Conservation (phyloP, 1,140 invertebrate genomes). For the Psix sp. region DNA sequence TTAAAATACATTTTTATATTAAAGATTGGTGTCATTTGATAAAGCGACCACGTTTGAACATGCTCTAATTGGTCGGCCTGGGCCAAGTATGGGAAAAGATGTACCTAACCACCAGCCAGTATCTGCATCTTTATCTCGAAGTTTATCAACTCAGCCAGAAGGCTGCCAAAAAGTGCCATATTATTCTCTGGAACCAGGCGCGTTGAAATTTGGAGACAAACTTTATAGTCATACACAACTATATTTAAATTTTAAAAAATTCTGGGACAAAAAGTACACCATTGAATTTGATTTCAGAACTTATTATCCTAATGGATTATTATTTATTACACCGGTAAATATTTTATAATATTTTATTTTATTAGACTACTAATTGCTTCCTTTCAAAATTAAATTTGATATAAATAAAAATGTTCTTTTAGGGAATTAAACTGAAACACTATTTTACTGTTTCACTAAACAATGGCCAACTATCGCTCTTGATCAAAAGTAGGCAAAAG, state of each 20-base stretch:
- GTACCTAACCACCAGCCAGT: conserved; percentile 65
- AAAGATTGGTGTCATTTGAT: conserved; percentile 81
- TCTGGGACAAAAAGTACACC: conserved; percentile 84
- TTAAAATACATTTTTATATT: conserved; percentile 44
- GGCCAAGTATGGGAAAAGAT: conserved; percentile 79
- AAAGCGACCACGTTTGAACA: conserved; percentile 82
- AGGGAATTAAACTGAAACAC: conserved; percentile 84
- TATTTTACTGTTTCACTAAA: conserved; percentile 84
- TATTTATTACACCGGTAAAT: conserved; percentile 85
- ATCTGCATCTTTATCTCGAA: conserved; percentile 69
- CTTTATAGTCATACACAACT: conserved; percentile 85
- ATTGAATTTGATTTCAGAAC: conserved; percentile 91
- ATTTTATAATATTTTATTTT: not conserved
- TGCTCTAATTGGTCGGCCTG: conserved; percentile 84
- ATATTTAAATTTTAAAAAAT: conserved; percentile 80
- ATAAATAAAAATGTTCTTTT: conserved; percentile 42
- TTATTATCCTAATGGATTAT: conserved; percentile 88
- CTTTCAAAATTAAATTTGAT: conserved; percentile 2
- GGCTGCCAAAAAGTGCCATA: conserved; percentile 81
- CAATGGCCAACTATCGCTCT: conserved; percentile 83
- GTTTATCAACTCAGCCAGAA: conserved; percentile 74
- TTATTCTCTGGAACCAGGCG: conserved; percentile 86
- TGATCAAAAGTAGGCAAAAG: conserved; percentile 82
- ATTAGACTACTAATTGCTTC: not conserved
- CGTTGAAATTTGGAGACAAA: conserved; percentile 91